phyloP scores from a whole-genome alignment of 2,888 invertebrate genomes.

The Auanema sp. region DNA sequence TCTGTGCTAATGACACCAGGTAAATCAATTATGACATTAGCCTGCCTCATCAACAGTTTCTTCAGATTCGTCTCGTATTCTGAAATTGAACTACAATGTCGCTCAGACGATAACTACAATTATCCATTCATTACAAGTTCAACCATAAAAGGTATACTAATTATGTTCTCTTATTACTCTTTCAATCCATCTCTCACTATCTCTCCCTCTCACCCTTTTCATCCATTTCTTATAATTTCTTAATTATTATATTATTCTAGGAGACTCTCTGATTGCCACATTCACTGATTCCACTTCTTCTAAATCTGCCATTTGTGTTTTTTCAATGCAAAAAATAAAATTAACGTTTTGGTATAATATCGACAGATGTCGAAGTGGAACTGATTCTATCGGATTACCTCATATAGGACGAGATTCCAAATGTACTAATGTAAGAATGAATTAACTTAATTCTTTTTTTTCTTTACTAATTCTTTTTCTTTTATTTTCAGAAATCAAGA shows the following conservation, averaged over 20 bases:
- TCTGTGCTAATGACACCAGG: conserved; percentile 66
- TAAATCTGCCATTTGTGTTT: conserved; percentile 65
- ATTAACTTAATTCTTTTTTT: too few species aligned
- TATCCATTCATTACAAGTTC: conserved; percentile 65
- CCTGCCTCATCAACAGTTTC: background rate
- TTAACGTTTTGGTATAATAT: conserved; percentile 66
- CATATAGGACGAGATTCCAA: conserved; percentile 64
- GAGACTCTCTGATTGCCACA: conserved; percentile 30
- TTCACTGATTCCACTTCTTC: conserved; percentile 29
- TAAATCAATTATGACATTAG: conserved; percentile 29
- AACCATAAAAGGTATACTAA: conserved; percentile 12
- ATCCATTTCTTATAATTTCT: background rate
- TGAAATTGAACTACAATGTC: conserved; percentile 68
- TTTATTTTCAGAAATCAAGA: conserved; percentile 54
- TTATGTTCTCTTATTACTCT: background rate
- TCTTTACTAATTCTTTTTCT: too few species aligned
- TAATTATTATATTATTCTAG: conserved; percentile 9
- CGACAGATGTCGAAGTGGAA: conserved; percentile 65
- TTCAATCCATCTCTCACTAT: background rate
- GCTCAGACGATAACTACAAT: conserved; percentile 64
- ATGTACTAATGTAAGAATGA: conserved; percentile 60
- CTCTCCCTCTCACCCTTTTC: background rate
- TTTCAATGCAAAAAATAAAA: conserved; percentile 64
- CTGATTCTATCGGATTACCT: conserved; percentile 66
- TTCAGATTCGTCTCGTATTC: conserved; percentile 66